phyloP scores from a whole-genome alignment of 2,888 invertebrate genomes.

The Tribolium freemani region DNA sequence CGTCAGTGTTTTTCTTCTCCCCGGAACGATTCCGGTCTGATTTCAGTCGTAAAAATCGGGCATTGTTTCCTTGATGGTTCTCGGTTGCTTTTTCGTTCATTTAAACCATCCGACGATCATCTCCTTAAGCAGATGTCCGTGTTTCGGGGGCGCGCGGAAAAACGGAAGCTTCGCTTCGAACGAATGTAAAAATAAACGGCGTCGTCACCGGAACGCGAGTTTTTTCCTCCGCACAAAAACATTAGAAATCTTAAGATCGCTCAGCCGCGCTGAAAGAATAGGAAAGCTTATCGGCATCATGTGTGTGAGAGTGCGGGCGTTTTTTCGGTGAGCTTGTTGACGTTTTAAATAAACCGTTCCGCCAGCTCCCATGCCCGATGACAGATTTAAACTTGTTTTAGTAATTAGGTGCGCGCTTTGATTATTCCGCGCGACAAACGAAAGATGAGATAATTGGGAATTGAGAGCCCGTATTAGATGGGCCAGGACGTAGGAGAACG shows the following conservation, averaged over 20 bases:
- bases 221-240: slow-evolving; percentile 17
- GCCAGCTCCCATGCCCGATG: slow-evolving; percentile 20
- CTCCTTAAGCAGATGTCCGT: slow-evolving; percentile 32
- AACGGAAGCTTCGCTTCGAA: slow-evolving; percentile 4
- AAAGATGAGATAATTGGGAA: slow-evolving; percentile 37
- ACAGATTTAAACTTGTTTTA: slow-evolving; percentile 39
- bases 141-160: slow-evolving; percentile 1
- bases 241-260: slow-evolving; percentile 25
- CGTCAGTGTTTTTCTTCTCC: slow-evolving; percentile 19
- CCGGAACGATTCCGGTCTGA: slow-evolving; percentile 24
- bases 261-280: slow-evolving; percentile 6
- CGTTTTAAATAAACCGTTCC: slow-evolving; percentile 34
- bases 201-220: not conserved
- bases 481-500: slow-evolving; percentile 2
- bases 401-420: slow-evolving; percentile 38
- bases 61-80: slow-evolving; percentile 17
- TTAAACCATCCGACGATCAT: not conserved
- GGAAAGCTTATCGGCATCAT: slow-evolving; percentile 11
- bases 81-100: slow-evolving; percentile 17
- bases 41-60: slow-evolving; percentile 24
- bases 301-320: slow-evolving; percentile 4
- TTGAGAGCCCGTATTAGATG: slow-evolving; percentile 40
- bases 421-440: slow-evolving; percentile 41
- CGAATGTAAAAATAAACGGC: slow-evolving; percentile 27
- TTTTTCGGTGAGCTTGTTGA: slow-evolving; percentile 15